Evolutionary conservation across 2,888 invertebrate genomes (phyloP).

Genomic region (Ctenicera cuprea): DNA sequence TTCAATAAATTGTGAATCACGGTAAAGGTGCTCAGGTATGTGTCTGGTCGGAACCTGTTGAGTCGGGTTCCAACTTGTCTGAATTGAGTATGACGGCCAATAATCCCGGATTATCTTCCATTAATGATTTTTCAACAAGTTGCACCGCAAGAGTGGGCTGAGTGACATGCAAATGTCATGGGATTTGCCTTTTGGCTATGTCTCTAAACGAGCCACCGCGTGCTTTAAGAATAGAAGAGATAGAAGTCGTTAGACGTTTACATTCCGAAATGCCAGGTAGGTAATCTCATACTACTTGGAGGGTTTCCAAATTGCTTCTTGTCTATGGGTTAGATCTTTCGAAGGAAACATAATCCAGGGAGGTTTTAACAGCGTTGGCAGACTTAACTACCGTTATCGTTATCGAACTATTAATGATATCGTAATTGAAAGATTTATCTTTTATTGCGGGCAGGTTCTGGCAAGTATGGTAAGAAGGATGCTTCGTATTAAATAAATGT

Average conservation of each 20-base stretch:
- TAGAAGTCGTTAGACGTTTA: background rate
- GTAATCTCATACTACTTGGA: background rate
- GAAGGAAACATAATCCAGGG: too few relatives aligned
- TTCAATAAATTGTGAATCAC: constrained; percentile 49
- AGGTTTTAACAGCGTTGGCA: too few relatives aligned
- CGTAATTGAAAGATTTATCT: too few relatives aligned
- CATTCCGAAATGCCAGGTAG: constrained; percentile 5
- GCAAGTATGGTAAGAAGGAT: too few relatives aligned
- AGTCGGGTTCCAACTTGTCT: constrained; percentile 34
- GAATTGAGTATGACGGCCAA: constrained; percentile 33
- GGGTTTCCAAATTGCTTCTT: constrained; percentile 1
- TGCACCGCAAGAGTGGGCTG: constrained; percentile 19
- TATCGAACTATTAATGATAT: too few relatives aligned
- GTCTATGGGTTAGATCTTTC: background rate
- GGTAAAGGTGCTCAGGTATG: constrained; percentile 45
- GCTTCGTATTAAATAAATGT: background rate
- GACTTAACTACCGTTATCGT: too few relatives aligned
- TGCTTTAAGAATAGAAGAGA: background rate
- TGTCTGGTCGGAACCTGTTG: constrained; percentile 43
- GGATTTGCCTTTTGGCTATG: background rate
- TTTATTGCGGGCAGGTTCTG: too few relatives aligned
- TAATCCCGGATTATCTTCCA: constrained; percentile 47
- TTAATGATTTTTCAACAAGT: constrained; percentile 38
- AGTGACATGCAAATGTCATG: constrained; percentile 13
- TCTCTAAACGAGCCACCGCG: background rate